phyloP scores from a whole-genome alignment of 2,113 vertebrate species.

The Sturnira hondurensis region DNA sequence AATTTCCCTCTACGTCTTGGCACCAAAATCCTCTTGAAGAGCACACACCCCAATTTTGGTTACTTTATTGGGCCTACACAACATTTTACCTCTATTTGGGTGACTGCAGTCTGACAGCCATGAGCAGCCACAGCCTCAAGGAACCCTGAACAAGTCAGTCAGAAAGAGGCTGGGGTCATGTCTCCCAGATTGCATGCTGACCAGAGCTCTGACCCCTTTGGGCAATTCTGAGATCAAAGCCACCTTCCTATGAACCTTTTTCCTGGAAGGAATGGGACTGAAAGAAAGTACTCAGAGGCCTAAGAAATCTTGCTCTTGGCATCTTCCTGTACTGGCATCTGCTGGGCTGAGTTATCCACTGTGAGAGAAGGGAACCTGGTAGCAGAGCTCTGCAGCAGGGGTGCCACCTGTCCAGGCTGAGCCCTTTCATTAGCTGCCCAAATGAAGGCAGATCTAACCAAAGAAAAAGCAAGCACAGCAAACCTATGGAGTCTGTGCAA shows the following conservation, averaged over 20 bases:
- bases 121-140: neutral
- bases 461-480: neutral
- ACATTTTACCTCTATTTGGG: neutral
- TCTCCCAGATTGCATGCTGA: neutral
- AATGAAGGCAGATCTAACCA: neutral
- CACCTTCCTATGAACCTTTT: neutral
- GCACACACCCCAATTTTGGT: neutral
- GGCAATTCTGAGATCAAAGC: neutral
- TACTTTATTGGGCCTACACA: neutral
- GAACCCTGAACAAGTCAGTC: neutral
- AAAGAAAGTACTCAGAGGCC: neutral
- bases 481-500: neutral
- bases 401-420: neutral
- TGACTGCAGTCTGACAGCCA: neutral
- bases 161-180: neutral
- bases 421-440: neutral
- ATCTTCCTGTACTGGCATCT: no score
- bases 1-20: neutral
- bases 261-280: neutral
- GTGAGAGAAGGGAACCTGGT: neutral
- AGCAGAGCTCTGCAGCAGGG: neutral
- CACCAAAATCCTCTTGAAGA: neutral
- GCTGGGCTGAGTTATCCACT: neutral
- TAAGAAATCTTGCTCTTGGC: neutral
- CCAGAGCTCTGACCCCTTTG: neutral